phyloP scores from a whole-genome alignment of 1,140 invertebrate species.

The Watersipora subatra region DNA sequence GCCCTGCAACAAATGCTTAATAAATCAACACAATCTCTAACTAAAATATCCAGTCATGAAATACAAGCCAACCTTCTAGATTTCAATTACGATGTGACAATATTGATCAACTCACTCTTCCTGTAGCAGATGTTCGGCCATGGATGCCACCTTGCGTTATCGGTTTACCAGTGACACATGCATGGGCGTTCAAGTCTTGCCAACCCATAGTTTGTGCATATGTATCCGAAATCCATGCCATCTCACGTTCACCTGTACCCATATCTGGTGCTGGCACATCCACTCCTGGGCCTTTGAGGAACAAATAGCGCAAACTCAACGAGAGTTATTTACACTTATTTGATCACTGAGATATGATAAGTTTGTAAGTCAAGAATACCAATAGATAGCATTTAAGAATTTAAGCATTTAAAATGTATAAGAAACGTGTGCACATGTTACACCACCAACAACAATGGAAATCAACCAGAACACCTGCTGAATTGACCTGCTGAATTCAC shows the following conservation, averaged over 20 bases:
- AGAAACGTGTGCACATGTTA: no score
- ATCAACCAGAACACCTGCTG: no score
- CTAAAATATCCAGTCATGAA: not conserved
- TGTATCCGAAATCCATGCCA: conserved; percentile 99
- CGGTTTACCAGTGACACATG: conserved; percentile 97
- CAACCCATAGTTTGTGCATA: conserved; percentile 80
- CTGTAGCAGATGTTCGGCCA: conserved; percentile 90
- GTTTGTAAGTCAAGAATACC: no score
- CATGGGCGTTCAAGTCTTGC: conserved; percentile 90
- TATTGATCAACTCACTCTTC: conserved; percentile 53
- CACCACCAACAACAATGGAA: no score
- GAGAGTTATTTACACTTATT: no score
- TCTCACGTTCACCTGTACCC: conserved; percentile 95
- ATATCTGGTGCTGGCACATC: conserved; percentile 96
- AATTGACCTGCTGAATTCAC: no score
- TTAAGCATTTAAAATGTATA: no score
- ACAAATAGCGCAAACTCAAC: no score
- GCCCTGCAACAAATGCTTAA: conserved; percentile 49
- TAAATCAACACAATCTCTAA: not conserved
- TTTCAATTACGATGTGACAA: not conserved
- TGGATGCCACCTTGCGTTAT: conserved; percentile 78
- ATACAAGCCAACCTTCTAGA: not conserved
- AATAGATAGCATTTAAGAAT: no score
- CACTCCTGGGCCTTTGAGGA: conserved; percentile 68
- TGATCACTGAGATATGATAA: no score